phyloP scores from a whole-genome alignment of 37 sponge, comb jelly and placozoan species.

The Tethya wilhelma region DNA sequence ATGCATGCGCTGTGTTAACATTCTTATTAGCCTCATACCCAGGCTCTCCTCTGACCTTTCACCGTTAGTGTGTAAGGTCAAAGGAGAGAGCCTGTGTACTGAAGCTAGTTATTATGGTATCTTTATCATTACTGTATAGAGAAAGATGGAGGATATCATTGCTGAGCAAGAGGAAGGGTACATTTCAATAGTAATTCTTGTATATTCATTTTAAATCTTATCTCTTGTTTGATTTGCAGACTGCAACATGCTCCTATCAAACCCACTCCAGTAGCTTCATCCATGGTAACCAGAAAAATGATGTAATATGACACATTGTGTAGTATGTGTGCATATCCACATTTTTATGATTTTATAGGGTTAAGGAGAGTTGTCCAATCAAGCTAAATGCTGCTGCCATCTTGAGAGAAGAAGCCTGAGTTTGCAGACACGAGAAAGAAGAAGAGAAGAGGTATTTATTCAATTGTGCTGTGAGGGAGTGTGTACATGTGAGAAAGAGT shows the following conservation, averaged over 20 bases:
- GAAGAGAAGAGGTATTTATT: conserved; percentile 76
- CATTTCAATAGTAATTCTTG: no score
- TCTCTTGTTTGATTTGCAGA: conserved; percentile 29
- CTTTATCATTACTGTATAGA: conserved; percentile 11
- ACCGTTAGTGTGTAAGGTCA: no score
- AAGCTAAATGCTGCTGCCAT: conserved; percentile 97
- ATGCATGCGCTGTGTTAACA: not conserved
- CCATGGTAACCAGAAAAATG: no score
- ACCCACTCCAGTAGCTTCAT: conserved; percentile 27
- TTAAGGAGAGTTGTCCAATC: conserved; percentile 66
- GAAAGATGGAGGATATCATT: conserved; percentile 59
- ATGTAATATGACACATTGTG: no score
- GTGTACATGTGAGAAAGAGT: no score
- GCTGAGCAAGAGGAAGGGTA: conserved; percentile 64
- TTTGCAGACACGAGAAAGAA: conserved; percentile 79
- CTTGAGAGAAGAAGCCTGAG: conserved; percentile 91
- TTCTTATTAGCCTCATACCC: no score
- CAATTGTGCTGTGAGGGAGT: no score
- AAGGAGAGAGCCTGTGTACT: no score
- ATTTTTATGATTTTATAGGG: not conserved
- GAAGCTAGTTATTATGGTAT: not conserved
- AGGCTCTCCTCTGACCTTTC: no score
- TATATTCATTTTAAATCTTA: no score
- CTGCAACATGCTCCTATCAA: conserved; percentile 34
- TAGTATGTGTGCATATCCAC: not conserved